Base-by-base conservation (phyloP, 2,888 invertebrate species). In the Nyleta sp. region DNA sequence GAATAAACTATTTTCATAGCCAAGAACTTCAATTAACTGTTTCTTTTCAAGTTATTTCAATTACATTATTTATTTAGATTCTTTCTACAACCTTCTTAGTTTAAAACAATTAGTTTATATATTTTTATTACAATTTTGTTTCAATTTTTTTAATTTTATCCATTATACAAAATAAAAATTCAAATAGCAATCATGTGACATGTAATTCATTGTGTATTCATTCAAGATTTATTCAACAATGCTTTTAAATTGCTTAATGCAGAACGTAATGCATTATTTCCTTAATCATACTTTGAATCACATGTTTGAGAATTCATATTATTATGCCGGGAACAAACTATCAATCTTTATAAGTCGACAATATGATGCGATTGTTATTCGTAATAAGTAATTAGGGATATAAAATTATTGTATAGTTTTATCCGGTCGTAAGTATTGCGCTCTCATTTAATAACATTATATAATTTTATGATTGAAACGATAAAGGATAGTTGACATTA, bases 171-270 rank as follows among this genome's bases (percentile, higher is more conserved):
- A n/a, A n/a, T n/a, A 28, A 28, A 28, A 28, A 46, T 0, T 22
- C 2, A n/a, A 46, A 20, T 2, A 20, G 22, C 20, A 46, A 0
- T 46, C n/a, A 46, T 22, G n/a, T 2, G 1, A 11, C 2, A 4
- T 52, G 13, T 53, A 28, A 8, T 53, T 28, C 20, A 35, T 55
- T 55, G 33, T 55, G 38, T 22, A 40, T 59, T n/a, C 15, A 44
- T 42, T 44, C 28, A 11, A 59, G 15, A 48, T 22, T 35, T 13
- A 35, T 48, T 62, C 10, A 50, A 24, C 38, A 55, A 55, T 55
- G 35, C 18, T 53, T 53, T 55, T 24, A 40, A 55, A 55, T 40
- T 55, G 24, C 40, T 55, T 24, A 55, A 55, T 55, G 38, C 40
- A 55, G 53, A 46, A 62, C 50, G 24, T 24, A 33, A 35, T 40